Evolutionary conservation across 2,797 vertebrate genomes (phyloP).

Genomic region (Streptopelia turtur): DNA sequence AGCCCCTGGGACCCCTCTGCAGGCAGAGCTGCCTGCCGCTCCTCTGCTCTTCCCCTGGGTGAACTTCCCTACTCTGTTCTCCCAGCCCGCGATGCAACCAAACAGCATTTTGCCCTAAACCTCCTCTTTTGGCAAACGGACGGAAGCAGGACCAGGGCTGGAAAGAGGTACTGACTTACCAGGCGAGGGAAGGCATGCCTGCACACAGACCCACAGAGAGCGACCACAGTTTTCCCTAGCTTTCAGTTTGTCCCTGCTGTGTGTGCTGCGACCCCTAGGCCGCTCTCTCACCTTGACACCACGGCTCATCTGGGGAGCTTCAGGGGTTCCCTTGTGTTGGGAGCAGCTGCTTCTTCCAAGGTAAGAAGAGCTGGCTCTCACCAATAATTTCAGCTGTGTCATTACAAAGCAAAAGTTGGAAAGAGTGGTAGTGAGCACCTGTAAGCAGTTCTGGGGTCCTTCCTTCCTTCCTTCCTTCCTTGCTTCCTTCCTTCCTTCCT

Average conservation of each 20-base stretch:
- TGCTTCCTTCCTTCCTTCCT: neutral
- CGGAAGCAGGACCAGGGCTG: neutral
- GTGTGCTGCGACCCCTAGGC: neutral
- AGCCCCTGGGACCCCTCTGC: fast-evolving
- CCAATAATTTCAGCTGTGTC: neutral
- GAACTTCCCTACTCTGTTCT: neutral
- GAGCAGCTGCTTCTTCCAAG: neutral
- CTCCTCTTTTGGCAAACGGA: neutral
- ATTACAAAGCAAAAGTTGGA: neutral
- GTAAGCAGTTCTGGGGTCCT: neutral
- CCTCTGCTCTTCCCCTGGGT: fast-evolving
- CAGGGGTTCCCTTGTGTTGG: neutral
- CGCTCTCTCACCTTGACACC: neutral
- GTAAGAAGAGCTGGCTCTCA: neutral
- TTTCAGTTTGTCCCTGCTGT: neutral
- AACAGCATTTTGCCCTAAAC: neutral
- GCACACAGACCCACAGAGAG: neutral
- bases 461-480: neutral
- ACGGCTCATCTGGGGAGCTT: fast-evolving
- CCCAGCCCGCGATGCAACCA: neutral
- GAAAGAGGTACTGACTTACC: neutral
- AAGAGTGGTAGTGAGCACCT: neutral
- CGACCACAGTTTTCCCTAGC: neutral
- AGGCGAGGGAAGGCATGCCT: neutral
- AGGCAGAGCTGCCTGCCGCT: fast-evolving